Conservation (phyloP, 1,140 invertebrate species). For the Philopotamus ludificatus region DNA sequence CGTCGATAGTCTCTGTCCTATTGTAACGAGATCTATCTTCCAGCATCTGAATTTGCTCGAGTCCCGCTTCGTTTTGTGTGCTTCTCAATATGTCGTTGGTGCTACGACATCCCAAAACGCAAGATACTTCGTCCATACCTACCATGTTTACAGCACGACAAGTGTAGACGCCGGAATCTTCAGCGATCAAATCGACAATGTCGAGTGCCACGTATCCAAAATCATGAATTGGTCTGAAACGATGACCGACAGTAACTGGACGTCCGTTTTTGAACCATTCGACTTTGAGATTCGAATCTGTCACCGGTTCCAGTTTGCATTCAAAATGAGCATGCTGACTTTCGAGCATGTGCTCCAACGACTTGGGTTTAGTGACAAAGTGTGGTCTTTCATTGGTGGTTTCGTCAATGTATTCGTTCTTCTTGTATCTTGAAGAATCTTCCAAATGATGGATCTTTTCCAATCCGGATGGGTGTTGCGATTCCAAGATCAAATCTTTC, state of each 20-base stretch:
- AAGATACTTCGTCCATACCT: conserved; percentile 82
- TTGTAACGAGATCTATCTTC: conserved; percentile 80
- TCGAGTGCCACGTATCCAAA: conserved; percentile 94
- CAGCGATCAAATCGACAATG: conserved; percentile 86
- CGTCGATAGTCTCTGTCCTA: conserved; percentile 71
- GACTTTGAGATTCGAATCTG: conserved; percentile 89
- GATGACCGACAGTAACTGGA: conserved; percentile 83
- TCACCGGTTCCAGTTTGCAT: conserved; percentile 94
- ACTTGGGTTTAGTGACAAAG: conserved; percentile 85
- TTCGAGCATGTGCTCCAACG: conserved; percentile 80
- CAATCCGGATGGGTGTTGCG: conserved; percentile 82
- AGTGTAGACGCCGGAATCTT: conserved; percentile 92
- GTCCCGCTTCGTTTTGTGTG: conserved; percentile 79
- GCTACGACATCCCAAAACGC: conserved; percentile 68
- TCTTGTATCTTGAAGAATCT: conserved; percentile 81
- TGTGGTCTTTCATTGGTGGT: conserved; percentile 76
- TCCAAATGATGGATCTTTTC: conserved; percentile 91
- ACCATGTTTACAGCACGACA: conserved; percentile 87
- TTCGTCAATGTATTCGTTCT: conserved; percentile 80
- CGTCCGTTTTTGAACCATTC: conserved; percentile 93
- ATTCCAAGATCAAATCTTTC: conserved; percentile 80
- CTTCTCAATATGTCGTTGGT: conserved; percentile 76
- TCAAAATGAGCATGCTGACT: conserved; percentile 95
- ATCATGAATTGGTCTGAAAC: conserved; percentile 92
- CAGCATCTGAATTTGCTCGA: conserved; percentile 84